Evolutionary conservation across 2,797 vertebrate species (phyloP).

Genomic region (Leptodactylus fallax): DNA sequence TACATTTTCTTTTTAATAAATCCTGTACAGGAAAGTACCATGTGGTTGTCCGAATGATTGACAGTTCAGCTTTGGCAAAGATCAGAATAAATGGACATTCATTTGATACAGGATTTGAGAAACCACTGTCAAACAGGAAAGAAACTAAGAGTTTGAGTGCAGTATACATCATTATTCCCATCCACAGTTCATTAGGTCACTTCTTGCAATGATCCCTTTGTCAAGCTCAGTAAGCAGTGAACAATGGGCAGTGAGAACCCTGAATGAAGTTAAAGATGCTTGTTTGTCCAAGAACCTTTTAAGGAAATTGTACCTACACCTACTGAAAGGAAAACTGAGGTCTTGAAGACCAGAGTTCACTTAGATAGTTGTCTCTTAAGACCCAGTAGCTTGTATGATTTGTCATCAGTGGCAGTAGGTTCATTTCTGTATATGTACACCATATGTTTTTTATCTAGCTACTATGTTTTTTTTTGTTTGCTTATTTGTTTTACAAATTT

Average conservation of each 20-base stretch:
- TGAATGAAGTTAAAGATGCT: background rate
- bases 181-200: background rate
- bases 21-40: background rate
- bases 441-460: background rate
- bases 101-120: background rate
- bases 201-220: slow-evolving; percentile 14
- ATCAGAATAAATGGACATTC: background rate
- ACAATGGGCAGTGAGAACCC: background rate
- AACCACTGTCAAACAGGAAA: too few relatives aligned
- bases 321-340: background rate
- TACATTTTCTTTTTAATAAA: background rate
- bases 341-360: background rate
- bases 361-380: background rate
- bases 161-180: slow-evolving; percentile 11
- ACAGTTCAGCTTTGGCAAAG: background rate
- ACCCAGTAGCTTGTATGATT: background rate
- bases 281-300: slow-evolving; percentile 9
- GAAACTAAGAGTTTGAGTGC: background rate
- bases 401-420: background rate
- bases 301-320: background rate
- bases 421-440: background rate
- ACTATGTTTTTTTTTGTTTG: background rate
- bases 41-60: background rate
- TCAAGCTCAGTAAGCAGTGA: background rate
- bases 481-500: background rate